phyloP scores from a whole-genome alignment of 2,797 vertebrate species.

The Amphiprion clarkii region DNA sequence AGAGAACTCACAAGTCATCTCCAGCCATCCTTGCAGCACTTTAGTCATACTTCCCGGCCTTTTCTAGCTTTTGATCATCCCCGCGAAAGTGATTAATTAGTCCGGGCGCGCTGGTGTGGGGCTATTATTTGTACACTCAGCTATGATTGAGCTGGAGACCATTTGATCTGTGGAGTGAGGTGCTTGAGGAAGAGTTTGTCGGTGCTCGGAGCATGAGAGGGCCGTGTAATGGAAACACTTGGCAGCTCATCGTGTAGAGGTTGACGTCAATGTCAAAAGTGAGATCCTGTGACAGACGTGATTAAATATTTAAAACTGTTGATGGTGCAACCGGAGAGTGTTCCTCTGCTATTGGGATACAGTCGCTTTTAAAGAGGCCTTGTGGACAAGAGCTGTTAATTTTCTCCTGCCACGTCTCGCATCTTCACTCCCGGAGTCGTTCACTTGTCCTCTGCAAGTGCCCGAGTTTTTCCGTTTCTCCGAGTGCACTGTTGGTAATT shows the following conservation, averaged over 20 bases:
- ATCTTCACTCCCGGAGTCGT: slow-evolving; percentile 27
- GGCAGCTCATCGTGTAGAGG: slow-evolving; percentile 66
- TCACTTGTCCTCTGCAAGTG: slow-evolving; percentile 34
- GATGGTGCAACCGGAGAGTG: slow-evolving; percentile 79
- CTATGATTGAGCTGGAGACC: slow-evolving; percentile 25
- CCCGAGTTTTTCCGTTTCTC: not conserved
- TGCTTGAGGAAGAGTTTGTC: slow-evolving; percentile 41
- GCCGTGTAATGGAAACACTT: slow-evolving; percentile 67
- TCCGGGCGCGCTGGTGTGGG: not conserved
- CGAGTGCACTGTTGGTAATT: not conserved
- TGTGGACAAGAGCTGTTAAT: slow-evolving; percentile 83
- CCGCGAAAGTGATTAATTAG: slow-evolving; percentile 33
- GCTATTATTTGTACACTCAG: slow-evolving; percentile 39
- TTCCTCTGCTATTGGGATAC: slow-evolving; percentile 63
- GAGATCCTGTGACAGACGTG: slow-evolving; percentile 79
- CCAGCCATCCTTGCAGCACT: slow-evolving; percentile 15
- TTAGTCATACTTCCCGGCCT: not conserved
- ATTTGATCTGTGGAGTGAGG: slow-evolving; percentile 58
- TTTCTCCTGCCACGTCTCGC: slow-evolving; percentile 60
- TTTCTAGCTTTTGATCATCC: slow-evolving; percentile 12
- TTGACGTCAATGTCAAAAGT: slow-evolving; percentile 83
- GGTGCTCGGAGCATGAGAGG: slow-evolving; percentile 19
- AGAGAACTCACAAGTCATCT: slow-evolving; percentile 42
- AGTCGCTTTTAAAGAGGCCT: slow-evolving; percentile 76
- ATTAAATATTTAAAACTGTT: slow-evolving; percentile 86